phyloP scores from a whole-genome alignment of 2,888 invertebrate species.

The Calameuta filiformis region DNA sequence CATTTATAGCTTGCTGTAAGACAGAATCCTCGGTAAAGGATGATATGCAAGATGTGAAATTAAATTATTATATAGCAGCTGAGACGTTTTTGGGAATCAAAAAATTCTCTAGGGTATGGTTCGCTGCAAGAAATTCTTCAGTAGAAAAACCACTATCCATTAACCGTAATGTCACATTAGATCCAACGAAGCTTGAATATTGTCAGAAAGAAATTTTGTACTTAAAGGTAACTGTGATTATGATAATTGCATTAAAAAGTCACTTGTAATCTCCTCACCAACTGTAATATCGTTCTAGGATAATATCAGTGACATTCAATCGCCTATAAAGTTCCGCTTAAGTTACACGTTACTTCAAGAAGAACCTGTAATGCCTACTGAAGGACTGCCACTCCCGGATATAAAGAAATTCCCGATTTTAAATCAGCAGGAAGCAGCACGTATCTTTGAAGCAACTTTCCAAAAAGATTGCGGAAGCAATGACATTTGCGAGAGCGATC shows the following conservation, averaged over 20 bases:
- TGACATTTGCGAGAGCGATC: constrained; percentile 86
- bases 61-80: constrained; percentile 84
- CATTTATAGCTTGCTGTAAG: constrained; percentile 86
- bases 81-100: constrained; percentile 81
- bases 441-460: constrained; percentile 85
- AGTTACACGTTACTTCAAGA: constrained; percentile 84
- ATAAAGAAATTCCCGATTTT: constrained; percentile 87
- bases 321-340: constrained; percentile 86
- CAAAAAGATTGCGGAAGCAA: constrained; percentile 92
- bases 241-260: background rate
- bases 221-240: constrained; percentile 70
- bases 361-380: constrained; percentile 70
- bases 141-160: constrained; percentile 69
- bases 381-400: constrained; percentile 72
- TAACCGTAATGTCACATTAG: constrained; percentile 73
- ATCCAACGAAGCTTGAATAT: constrained; percentile 70
- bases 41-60: constrained; percentile 66
- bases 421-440: constrained; percentile 86
- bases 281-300: constrained; percentile 66
- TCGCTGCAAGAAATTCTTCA: constrained; percentile 69
- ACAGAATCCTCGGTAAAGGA: constrained; percentile 74
- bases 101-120: constrained; percentile 85
- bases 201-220: constrained; percentile 87
- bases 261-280: background rate
- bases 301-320: constrained; percentile 87